Evolutionary conservation across 30 jellyfish, hydroid and myxozoan species (phyloP).

Genomic region (Aurelia sp.): DNA sequence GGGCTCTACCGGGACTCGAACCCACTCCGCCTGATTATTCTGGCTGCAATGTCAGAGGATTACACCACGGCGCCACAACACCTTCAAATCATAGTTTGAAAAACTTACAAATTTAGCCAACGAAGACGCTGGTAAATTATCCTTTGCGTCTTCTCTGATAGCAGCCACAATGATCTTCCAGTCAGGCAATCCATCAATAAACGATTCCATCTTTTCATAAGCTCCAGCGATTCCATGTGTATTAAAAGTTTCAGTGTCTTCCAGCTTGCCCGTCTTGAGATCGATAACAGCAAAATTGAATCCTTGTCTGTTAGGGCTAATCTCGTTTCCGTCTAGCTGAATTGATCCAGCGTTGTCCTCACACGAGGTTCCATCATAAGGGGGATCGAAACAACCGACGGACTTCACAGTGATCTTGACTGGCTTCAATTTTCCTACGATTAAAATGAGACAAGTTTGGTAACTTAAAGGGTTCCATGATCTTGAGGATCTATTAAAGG

Average conservation of each 20-base stretch:
- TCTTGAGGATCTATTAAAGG: no score
- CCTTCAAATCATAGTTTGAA: no score
- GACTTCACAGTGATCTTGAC: slow-evolving; percentile 67
- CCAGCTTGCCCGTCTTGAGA: slow-evolving; percentile 81
- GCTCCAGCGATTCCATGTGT: slow-evolving; percentile 99
- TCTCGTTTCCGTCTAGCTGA: slow-evolving; percentile 78
- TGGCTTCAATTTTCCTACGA: slow-evolving; percentile 35
- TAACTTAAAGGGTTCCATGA: no score
- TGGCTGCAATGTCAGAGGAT: no score
- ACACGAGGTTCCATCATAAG: slow-evolving; percentile 92
- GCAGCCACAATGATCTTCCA: slow-evolving; percentile 96
- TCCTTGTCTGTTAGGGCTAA: slow-evolving; percentile 92
- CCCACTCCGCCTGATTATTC: no score
- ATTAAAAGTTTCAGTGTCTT: slow-evolving; percentile 74
- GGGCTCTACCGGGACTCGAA: no score
- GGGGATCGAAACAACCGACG: slow-evolving; percentile 98
- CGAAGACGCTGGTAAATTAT: slow-evolving; percentile 87
- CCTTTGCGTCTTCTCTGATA: slow-evolving; percentile 87
- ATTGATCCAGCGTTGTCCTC: slow-evolving; percentile 97
- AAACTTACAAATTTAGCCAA: slow-evolving; percentile 74
- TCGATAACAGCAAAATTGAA: slow-evolving; percentile 93
- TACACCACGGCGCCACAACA: no score
- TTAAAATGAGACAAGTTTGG: background rate
- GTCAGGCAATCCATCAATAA: slow-evolving; percentile 69
- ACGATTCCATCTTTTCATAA: slow-evolving; percentile 65